phyloP scores from a whole-genome alignment of 2,888 invertebrate species.

The Leptinotarsa haldemani region DNA sequence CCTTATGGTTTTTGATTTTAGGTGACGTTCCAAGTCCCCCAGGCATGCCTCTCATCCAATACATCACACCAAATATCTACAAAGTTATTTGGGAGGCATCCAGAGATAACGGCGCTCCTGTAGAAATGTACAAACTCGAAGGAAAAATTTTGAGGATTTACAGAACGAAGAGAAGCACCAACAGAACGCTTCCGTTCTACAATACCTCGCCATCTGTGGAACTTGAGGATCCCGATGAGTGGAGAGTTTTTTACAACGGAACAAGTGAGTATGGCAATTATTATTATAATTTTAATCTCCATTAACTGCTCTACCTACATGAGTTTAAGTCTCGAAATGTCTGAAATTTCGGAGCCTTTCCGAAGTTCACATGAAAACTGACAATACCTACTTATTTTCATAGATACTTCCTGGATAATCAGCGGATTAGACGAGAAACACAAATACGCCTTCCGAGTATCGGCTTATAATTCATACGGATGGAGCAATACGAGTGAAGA shows the following conservation, averaged over 20 bases:
- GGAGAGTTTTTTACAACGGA: slow-evolving; percentile 81
- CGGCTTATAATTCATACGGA: slow-evolving; percentile 83
- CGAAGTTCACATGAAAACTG: neutral
- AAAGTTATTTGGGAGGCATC: slow-evolving; percentile 87
- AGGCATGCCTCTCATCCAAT: slow-evolving; percentile 79
- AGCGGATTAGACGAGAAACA: slow-evolving; percentile 73
- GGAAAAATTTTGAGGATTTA: slow-evolving; percentile 67
- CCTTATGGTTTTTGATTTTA: slow-evolving; percentile 53
- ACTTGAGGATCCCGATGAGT: slow-evolving; percentile 69
- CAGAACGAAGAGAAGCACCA: slow-evolving; percentile 60
- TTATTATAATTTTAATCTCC: no score
- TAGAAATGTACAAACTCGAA: slow-evolving; percentile 81
- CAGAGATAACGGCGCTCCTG: slow-evolving; percentile 80
- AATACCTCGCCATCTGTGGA: slow-evolving; percentile 69
- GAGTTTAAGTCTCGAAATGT: no score
- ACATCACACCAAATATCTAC: slow-evolving; percentile 78
- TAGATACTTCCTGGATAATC: slow-evolving; percentile 85
- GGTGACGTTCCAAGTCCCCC: slow-evolving; percentile 86
- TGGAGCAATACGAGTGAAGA: slow-evolving; percentile 82
- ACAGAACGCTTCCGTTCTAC: slow-evolving; percentile 60
- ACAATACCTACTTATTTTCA: neutral
- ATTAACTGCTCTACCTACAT: no score
- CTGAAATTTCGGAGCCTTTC: no score
- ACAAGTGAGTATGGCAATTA: slow-evolving; percentile 68
- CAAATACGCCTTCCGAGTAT: slow-evolving; percentile 79